Evolutionary conservation across 1,140 invertebrate genomes (phyloP).

Genomic region (Laupala kohalensis): DNA sequence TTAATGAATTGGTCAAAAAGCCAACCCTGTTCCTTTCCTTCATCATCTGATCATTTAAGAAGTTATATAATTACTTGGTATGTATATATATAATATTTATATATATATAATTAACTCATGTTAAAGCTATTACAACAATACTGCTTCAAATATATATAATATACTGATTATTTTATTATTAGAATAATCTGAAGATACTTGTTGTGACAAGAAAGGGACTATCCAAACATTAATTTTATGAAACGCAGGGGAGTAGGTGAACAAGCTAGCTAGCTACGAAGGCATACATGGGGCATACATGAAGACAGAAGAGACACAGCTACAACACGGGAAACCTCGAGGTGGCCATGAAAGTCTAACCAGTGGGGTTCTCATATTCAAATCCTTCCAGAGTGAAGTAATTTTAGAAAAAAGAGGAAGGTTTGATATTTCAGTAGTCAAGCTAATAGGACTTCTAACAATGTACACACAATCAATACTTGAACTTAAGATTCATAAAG

Average conservation of each 20-base stretch:
- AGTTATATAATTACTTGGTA: neutral
- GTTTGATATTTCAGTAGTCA: neutral
- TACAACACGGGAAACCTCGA: neutral
- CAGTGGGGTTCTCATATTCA: neutral
- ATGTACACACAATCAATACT: neutral
- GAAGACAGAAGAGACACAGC: neutral
- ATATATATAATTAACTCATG: slow-evolving; percentile 13
- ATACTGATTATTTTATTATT: slow-evolving; percentile 9
- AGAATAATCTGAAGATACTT: slow-evolving; percentile 8
- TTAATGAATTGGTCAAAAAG: slow-evolving; percentile 6
- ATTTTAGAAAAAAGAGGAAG: neutral
- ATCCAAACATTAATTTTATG: neutral
- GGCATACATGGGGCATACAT: neutral
- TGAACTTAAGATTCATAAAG: neutral
- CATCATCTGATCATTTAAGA: neutral
- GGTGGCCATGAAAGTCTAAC: neutral
- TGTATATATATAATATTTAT: slow-evolving; percentile 10
- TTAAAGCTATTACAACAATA: slow-evolving; percentile 15
- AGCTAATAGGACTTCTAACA: neutral
- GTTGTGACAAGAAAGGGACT: neutral
- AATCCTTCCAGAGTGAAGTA: neutral
- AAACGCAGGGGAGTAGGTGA: neutral
- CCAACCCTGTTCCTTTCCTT: slow-evolving; percentile 9
- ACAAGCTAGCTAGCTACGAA: neutral
- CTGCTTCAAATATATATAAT: slow-evolving; percentile 14